A percentile compares a stretch with the other conserved stretches of the same genome.
Conservation (phyloP, 2,113 vertebrate genomes). For the Lutjanus erythropterus region DNA sequence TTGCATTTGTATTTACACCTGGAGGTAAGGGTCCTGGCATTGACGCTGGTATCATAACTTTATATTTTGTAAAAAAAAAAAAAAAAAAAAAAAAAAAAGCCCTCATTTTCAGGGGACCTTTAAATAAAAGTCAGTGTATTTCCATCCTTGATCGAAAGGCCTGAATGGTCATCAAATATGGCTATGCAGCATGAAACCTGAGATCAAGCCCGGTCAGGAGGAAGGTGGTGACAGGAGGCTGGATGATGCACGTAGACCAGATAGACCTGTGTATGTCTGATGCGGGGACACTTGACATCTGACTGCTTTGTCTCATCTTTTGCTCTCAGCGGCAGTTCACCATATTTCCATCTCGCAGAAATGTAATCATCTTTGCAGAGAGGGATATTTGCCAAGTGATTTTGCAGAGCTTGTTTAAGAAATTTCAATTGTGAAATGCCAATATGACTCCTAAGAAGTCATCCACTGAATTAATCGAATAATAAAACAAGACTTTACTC, state of each 20-base stretch:
- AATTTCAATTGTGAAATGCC: neutral
- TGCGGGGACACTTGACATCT: neutral
- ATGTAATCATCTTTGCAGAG: neutral
- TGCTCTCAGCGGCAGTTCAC: neutral
- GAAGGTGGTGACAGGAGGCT: neutral
- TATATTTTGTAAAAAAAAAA: too few relatives aligned
- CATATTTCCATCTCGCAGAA: neutral
- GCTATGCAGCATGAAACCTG: too few relatives aligned
- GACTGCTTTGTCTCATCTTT: neutral
- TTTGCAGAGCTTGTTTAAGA: neutral
- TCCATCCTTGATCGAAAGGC: neutral
- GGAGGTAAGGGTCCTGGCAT: too few relatives aligned
- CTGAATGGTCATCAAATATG: neutral
- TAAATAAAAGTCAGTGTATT: neutral
- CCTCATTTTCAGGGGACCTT: neutral
- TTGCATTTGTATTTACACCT: too few relatives aligned
- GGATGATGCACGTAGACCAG: neutral
- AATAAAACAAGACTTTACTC: neutral
- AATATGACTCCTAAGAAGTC: conserved; percentile 3
- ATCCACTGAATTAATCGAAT: neutral
- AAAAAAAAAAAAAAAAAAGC: too few relatives aligned
- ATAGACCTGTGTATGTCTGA: neutral
- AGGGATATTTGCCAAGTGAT: neutral
- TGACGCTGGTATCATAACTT: too few relatives aligned
- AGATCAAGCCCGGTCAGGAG: too few relatives aligned